These are phyloP conservation scores for Herpailurus yagouaroundi DNA, from an alignment of 2,113 vertebrate species.

Conservation along the genomic window DNA sequence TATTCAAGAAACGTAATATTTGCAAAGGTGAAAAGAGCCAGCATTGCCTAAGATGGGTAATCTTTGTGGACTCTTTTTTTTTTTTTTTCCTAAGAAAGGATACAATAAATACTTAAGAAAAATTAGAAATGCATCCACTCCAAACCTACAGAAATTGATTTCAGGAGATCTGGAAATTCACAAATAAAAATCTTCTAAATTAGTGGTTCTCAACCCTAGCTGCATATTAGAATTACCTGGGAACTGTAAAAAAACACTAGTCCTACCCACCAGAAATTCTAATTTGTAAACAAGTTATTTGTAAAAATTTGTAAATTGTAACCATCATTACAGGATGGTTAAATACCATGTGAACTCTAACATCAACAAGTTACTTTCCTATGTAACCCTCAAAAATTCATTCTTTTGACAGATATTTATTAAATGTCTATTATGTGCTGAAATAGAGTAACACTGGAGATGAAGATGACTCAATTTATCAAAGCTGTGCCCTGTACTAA, in stretches of 20 bases:
- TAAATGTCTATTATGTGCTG: constrained; percentile 8
- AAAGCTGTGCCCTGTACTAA: constrained; percentile 2
- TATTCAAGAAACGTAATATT: constrained; percentile 34
- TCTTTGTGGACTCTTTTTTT: neutral
- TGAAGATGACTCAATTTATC: neutral
- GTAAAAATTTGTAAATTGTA: too few species aligned
- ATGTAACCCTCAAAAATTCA: neutral
- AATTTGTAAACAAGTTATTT: neutral
- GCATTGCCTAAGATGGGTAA: neutral
- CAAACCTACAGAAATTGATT: constrained; percentile 40
- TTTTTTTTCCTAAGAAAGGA: neutral
- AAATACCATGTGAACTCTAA: neutral
- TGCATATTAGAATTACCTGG: neutral
- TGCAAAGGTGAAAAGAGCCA: constrained; percentile 40
- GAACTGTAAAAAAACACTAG: neutral
- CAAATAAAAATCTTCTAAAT: constrained; percentile 33
- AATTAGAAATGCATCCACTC: neutral
- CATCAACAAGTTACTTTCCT: constrained; percentile 28
- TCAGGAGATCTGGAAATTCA: constrained; percentile 24
- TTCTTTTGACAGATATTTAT: neutral
- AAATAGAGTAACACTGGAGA: neutral
- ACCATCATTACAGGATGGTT: neutral
- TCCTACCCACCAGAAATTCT: constrained; percentile 28
- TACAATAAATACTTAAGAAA: constrained; percentile 17
- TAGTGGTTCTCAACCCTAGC: neutral